Evolutionary conservation across 35 echinoderm and acorn worm species (phyloP).

Genomic region (Patiria miniata): DNA sequence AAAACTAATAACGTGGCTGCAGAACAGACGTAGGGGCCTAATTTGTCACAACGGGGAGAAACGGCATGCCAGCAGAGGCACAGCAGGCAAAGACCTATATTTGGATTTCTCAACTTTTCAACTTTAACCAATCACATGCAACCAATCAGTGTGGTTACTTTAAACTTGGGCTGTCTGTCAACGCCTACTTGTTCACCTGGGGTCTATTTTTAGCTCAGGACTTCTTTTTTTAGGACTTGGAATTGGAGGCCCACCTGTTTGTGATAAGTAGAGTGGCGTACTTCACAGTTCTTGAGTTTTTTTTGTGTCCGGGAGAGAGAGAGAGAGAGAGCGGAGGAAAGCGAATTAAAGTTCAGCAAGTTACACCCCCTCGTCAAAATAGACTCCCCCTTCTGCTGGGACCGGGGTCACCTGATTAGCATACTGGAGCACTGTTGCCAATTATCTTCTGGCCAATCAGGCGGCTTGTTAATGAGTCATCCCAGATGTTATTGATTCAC

Average conservation of each 20-base stretch:
- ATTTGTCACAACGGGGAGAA: not conserved
- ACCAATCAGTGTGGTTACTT: no score
- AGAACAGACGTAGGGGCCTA: not conserved
- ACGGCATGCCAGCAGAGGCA: not conserved
- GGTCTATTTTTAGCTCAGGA: no score
- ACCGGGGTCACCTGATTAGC: not conserved
- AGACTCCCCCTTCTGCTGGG: not conserved
- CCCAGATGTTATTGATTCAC: slow-evolving; percentile 33
- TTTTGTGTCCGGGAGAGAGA: no score
- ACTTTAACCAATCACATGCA: not conserved
- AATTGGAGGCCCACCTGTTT: no score
- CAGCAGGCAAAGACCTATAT: not conserved
- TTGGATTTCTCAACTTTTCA: not conserved
- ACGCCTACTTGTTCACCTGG: no score
- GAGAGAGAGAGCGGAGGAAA: no score
- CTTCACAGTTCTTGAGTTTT: no score
- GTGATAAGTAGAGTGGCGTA: no score
- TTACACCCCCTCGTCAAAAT: not conserved
- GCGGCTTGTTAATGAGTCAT: slow-evolving; percentile 10
- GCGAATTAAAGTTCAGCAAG: not conserved
- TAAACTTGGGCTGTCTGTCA: no score
- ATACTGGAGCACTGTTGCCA: slow-evolving; percentile 14
- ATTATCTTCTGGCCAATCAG: not conserved
- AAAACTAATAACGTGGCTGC: not conserved
- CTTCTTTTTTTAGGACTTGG: no score